Evolutionary conservation across 30 jellyfish, hydroid and myxozoan genomes (phyloP), one percentile per base, ranked within the genome.

Genomic region (Turritopsis dohrnii): DNA sequence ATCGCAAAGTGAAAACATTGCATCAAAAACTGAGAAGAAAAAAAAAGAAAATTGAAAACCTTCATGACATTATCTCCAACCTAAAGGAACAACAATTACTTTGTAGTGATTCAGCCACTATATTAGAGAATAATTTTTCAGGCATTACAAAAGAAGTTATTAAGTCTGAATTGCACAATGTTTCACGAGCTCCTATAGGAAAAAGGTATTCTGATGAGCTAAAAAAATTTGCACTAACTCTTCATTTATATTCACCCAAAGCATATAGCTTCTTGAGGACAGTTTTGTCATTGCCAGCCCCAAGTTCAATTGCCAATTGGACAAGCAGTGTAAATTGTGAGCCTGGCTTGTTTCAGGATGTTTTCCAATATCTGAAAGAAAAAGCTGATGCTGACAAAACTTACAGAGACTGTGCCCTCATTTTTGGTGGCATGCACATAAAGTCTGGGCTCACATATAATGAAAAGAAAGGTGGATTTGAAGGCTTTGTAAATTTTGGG

Each of bases 161-260:
- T 77, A 17, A 30, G 21, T 18, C 28, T 74, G 26, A 53, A 84
- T 21, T 26, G 0, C 19, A 21, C 20, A 85, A 80, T 53, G 72
- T 79, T 23, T 65, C 54, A n/a, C 24, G 87, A 21, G 22, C 21
- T 7, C 52, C 75, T 19, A 53, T 53, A 16, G 93, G 93, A 25
- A 54, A 80, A 20, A 53, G 93, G 7, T 85, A 28, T 65, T 16
- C 53, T 60, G 91, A 85, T 1, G 93, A 80, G 69, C 52, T 85
- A 25, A 85, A 80, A 80, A 85, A 85, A 83, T 85, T 52, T 84
- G 90, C 90, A 29, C n/a, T 85, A 22, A 85, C 92, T 21, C 84
- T 85, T 20, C 85, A 85, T 23, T 85, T 75, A 53, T 85, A 87
- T 71, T 87, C 95, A 17, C 94, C 95, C 0, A 71, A 54, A 54